These are phyloP conservation scores for Lasaia peninsularis DNA, from an alignment of 1,140 invertebrate species.

Conservation along the genomic window DNA sequence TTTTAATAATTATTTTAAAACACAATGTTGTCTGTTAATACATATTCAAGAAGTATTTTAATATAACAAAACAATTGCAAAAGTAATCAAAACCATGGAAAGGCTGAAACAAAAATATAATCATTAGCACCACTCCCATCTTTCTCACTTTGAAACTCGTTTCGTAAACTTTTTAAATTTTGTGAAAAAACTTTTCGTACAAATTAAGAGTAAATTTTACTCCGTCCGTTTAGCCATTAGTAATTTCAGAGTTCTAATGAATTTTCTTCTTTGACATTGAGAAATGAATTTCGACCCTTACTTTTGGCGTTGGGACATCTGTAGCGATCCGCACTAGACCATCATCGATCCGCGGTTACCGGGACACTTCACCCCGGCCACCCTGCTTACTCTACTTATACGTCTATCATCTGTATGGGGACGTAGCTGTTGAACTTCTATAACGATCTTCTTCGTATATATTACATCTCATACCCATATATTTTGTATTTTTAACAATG, in stretches of 20 bases:
- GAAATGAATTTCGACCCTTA: constrained; percentile 72
- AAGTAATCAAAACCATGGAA: constrained; percentile 23
- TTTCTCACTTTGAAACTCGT: constrained; percentile 71
- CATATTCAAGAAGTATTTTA: not conserved
- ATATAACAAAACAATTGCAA: not conserved
- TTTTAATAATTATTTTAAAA: too few species aligned
- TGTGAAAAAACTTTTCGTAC: constrained; percentile 70
- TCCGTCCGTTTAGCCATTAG: constrained; percentile 75
- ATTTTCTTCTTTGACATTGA: constrained; percentile 76
- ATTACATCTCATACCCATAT: too few species aligned
- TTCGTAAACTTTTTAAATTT: constrained; percentile 67
- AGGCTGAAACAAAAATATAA: constrained; percentile 59
- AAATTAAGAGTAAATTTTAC: constrained; percentile 76
- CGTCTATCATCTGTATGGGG: not conserved
- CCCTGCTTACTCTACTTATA: constrained; percentile 4
- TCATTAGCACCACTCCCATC: constrained; percentile 64
- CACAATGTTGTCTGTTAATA: too few species aligned
- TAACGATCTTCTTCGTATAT: too few species aligned
- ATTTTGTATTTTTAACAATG: too few species aligned
- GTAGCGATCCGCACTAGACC: constrained; percentile 43
- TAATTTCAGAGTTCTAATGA: constrained; percentile 77
- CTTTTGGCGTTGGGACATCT: constrained; percentile 56
- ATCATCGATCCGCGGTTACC: constrained; percentile 45
- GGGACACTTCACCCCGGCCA: constrained; percentile 8
- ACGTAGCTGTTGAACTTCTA: not conserved